Conservation (phyloP, 2,113 vertebrate species). For the Caranx ignobilis region DNA sequence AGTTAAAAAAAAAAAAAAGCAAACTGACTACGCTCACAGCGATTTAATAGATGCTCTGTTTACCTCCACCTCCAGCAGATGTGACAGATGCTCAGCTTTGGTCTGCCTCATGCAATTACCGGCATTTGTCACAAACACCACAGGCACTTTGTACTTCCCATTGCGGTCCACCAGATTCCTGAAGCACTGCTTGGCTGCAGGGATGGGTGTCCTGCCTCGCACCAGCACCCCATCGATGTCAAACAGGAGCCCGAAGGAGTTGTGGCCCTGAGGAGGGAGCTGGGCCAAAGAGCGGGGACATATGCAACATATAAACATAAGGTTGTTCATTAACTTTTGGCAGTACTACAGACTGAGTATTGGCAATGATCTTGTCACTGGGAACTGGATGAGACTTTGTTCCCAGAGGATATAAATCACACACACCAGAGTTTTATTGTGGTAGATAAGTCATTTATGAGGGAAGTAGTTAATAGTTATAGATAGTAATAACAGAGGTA, state of each 20-base stretch:
- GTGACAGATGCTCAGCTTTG: constrained; percentile 91
- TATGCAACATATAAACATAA: constrained; percentile 1
- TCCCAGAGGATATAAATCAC: background rate
- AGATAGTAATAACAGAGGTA: background rate
- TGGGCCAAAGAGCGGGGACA: background rate
- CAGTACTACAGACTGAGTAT: background rate
- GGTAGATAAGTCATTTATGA: background rate
- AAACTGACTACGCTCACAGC: background rate
- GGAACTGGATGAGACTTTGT: constrained; percentile 20
- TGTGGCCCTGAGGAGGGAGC: constrained; percentile 70
- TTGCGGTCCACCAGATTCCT: constrained; percentile 82
- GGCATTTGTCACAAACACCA: constrained; percentile 96
- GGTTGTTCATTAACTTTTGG: constrained; percentile 42
- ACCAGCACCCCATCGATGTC: constrained; percentile 96
- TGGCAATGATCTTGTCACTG: background rate
- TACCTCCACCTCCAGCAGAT: constrained; percentile 90
- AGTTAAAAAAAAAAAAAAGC: background rate
- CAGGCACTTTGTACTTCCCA: constrained; percentile 91
- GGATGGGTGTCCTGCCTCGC: constrained; percentile 89
- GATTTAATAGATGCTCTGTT: constrained; percentile 3
- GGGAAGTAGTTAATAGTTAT: background rate
- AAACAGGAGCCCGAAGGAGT: constrained; percentile 92
- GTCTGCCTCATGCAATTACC: constrained; percentile 89
- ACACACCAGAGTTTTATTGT: background rate
- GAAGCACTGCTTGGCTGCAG: constrained; percentile 91